Percentiles rank a stretch among this genome's conserved stretches.
These are phyloP conservation scores for Pyrocephalus nanus DNA, from an alignment of 2,797 vertebrate species.

Conservation along the genomic window DNA sequence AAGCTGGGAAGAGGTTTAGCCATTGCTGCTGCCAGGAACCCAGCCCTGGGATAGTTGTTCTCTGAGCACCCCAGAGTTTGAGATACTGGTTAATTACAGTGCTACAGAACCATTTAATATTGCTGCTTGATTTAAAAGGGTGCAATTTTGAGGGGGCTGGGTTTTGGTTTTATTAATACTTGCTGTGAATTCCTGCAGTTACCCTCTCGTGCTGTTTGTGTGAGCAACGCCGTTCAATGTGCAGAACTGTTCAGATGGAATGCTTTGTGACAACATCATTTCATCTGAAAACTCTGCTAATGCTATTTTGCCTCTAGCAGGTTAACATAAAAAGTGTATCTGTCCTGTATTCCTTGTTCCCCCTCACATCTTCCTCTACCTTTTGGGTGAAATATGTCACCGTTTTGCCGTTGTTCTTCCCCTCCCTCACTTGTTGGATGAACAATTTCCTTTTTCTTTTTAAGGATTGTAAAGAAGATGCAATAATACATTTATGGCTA, in stretches of 20 bases:
- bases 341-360: accelerated
- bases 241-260: neutral
- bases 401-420: neutral
- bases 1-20: neutral
- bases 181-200: constrained; percentile 26
- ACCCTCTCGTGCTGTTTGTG: neutral
- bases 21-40: neutral
- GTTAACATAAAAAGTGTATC: neutral
- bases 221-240: neutral
- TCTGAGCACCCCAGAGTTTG: neutral
- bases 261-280: neutral
- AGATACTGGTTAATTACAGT: constrained; percentile 23
- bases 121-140: constrained; percentile 39
- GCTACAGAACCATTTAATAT: neutral
- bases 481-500: neutral
- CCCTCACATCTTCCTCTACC: accelerated
- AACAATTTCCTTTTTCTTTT: neutral
- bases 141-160: neutral
- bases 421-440: neutral
- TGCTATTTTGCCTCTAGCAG: neutral
- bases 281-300: neutral
- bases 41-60: neutral
- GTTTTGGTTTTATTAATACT: neutral
- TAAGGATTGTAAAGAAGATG: neutral
- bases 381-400: neutral